These are phyloP conservation scores for Stratiomys singularior DNA, from an alignment of 2,888 invertebrate genomes.

Conservation along the genomic window DNA sequence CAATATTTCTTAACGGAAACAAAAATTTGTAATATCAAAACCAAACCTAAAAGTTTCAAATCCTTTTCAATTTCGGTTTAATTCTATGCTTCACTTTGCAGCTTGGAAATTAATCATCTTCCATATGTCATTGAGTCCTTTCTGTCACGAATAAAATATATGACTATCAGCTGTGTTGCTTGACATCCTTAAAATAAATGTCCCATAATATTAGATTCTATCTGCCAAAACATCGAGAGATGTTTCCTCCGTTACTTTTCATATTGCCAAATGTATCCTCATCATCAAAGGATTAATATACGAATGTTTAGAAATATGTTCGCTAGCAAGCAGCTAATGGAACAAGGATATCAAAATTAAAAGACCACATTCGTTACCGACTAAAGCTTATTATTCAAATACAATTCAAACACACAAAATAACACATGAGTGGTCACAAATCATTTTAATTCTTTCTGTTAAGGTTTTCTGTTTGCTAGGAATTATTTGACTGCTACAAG, in stretches of 20 bases:
- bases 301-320: neutral
- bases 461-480: neutral
- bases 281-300: conserved; percentile 20
- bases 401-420: conserved; percentile 11
- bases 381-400: conserved; percentile 31
- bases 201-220: neutral
- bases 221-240: conserved; percentile 31
- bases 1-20: too few relatives aligned
- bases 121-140: conserved; percentile 40
- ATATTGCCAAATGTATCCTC: conserved; percentile 1
- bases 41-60: too few relatives aligned
- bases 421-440: conserved; percentile 48
- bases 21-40: too few relatives aligned
- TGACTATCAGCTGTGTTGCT: conserved; percentile 7
- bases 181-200: neutral
- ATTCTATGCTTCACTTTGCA: neutral
- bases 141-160: conserved; percentile 32
- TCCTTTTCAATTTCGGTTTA: too few relatives aligned
- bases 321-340: neutral
- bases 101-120: conserved; percentile 42
- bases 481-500: neutral
- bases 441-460: conserved; percentile 47
- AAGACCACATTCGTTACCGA: conserved; percentile 38
- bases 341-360: conserved; percentile 29
- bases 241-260: too few relatives aligned